Base-by-base conservation (phyloP, 2,888 invertebrate species). In the Amaurobius ferox region DNA sequence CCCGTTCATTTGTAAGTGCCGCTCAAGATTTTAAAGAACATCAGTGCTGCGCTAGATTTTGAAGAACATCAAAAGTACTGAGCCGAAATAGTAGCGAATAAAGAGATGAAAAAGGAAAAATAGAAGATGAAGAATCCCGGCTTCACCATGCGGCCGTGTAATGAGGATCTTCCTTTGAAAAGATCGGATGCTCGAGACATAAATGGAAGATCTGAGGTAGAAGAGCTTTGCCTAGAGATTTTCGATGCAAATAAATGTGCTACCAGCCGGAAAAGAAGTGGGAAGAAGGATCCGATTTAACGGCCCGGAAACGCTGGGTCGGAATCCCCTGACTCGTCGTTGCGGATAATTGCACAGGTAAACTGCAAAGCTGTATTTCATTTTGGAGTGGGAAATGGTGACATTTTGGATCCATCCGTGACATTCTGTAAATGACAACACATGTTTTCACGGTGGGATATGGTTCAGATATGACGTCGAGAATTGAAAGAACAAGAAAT, bases 281-380 rank as follows among this genome's bases (percentile, higher is more conserved):
- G 35, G 35, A 70, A 44, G 55, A 70, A 78, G 70, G 78, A 55
- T 66, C 71, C 9, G 71, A 71, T 66, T 76, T 76, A 76, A 76
- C 76, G 76, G 66, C 16, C 67, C 78, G 78, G 78, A 78, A 78
- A 78, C 70, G 78, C 61, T 70, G 61, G 68, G 35, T 26, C 70
- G 68, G 26, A 55, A 35, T 70, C 68, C 78, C 48, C 7, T 23
- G 68, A 61, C 61, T 78, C 78, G 61, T 23, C 78, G 78, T 70
- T 62, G 78, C 70, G 78, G 78, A 78, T 70, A 78, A 78, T 78
- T 78, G 78, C 78, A 26, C 61, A 78, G 70, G 78, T 78, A 70
- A 68, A 78, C 68, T 78, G 68, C 61, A 13, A 23, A 74, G 70
- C 68, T 55, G 35, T 70, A 78, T 70, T 78, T 78, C 68, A 70